Evolutionary conservation across 2,113 vertebrate species (phyloP), one percentile per base, ranked within the genome.

Genomic region (Mastomys natalensis): DNA sequence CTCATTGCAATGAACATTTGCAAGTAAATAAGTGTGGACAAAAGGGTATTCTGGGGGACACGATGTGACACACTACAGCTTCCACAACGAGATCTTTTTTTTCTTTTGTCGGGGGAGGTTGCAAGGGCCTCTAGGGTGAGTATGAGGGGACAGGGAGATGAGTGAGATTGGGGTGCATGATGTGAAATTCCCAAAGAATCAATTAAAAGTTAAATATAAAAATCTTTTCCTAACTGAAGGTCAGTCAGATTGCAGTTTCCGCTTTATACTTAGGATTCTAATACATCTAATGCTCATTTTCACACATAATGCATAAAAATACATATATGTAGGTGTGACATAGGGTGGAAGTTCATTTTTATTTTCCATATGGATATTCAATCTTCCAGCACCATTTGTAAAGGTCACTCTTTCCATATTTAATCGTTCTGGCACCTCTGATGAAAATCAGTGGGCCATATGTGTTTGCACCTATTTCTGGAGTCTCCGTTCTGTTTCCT

Each of bases 261-360:
- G 88, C 51, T 70, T 93, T 96, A 86, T 16, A 5, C 60, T 85
- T 89, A 76, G 48, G 15, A 51, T 34, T 81, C 19, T 77, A 68
- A 95, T 72, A 43, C 51, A 51, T 48, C 86, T 82, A 34, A 34
- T 91, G 15, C 64, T 82, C 76, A 43, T 92, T 72, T 89, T 74
- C 74, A 19, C 86, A 21, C 68, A 43, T 81, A n/a, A 29, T 78
- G 29, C 8, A 53, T 78, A 78, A 34, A 78, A 51, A 80, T 53
- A 37, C 10, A 24, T 40, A 24, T 81, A 24, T 37, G 11, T 55
- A 82, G 51, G 51, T 77, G 15, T 74, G 37, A 78, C 22, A 51
- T 29, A 95, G 80, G 8, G 51, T 74, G 89, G 80, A 95, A 87
- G 68, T 85, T 94, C 19, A 89, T 58, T 91, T 95, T 97, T 89